Base-by-base conservation (phyloP, 1,140 invertebrate genomes). In the Maconellicoccus hirsutus region DNA sequence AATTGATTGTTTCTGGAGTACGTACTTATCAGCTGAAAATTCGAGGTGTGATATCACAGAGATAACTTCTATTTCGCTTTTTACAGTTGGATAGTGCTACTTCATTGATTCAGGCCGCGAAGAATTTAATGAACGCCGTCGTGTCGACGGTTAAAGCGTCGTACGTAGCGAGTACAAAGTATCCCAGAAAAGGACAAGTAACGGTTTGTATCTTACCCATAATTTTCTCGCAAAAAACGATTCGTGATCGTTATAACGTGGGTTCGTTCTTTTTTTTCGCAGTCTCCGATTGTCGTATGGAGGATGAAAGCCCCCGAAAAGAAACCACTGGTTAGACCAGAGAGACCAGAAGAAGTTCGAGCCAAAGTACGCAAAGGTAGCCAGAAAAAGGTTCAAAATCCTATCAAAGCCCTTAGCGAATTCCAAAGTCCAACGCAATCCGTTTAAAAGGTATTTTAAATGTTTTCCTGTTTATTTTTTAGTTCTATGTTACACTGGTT, bases 251-350 rank as follows among this genome's bases (percentile, higher is more conserved):
- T n/a, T n/a, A n/a, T n/a, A n/a, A n/a, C n/a, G n/a, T n/a, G n/a
- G n/a, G n/a, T n/a, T n/a, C n/a, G n/a, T n/a, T n/a, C 12, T 4
- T 52, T 52, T 52, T 14, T 6, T 52, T 52, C 25, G 1, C 61
- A 66, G 61, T 66, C 61, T 10, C 61, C 94, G 39, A 95, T 97
- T 77, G 94, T 99, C 27, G 93, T 98, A 33, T 99, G 97, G 97
- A 95, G 96, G 78, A 98, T 99, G 96, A 98, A 98, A 79, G 94
- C 96, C 3, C 97, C 96, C 3, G 95, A 98, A 79, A 99, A 99
- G 85, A 98, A 98, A 79, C 96, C 96, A 0, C 81, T 99, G 2
- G 94, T 99, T 27, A 84, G 94, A 66, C 89, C 93, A 14, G 95
- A 98, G 78, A 91, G 94, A 80, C 93, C 94, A 0, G 93, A 96